Conservation (phyloP, 2,888 invertebrate genomes). For the Neoascia interrupta region DNA sequence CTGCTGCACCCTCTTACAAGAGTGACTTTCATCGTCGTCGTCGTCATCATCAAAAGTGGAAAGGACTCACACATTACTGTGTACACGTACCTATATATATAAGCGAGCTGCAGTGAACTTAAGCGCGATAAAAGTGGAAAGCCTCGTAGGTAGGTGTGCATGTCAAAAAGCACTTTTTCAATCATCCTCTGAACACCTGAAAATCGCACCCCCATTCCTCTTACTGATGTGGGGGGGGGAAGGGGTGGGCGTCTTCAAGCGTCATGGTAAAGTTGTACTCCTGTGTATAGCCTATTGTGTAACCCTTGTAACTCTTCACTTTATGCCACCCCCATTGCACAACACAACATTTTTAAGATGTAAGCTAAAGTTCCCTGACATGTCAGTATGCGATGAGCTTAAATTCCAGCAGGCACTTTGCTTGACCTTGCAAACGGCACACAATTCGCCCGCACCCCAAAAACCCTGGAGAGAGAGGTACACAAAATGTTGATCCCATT, state of each 20-base stretch:
- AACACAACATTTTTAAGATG: no score
- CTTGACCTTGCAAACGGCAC: slow-evolving; percentile 57
- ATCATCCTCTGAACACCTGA: slow-evolving; percentile 66
- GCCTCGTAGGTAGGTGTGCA: slow-evolving; percentile 56
- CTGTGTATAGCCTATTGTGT: not conserved
- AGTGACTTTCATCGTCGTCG: slow-evolving; percentile 57
- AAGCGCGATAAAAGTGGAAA: slow-evolving; percentile 50
- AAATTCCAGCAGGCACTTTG: no score
- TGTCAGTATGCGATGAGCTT: no score
- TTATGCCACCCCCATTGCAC: no score
- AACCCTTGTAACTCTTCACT: slow-evolving; percentile 51
- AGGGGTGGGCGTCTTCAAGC: slow-evolving; percentile 53
- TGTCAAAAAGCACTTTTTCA: slow-evolving; percentile 70
- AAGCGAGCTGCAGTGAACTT: slow-evolving; percentile 39
- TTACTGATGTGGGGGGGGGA: no score
- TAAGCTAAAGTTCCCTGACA: no score
- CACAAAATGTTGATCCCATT: no score
- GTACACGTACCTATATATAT: slow-evolving; percentile 24
- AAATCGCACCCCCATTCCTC: slow-evolving; percentile 36
- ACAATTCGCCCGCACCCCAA: not conserved
- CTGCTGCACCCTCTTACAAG: slow-evolving; percentile 48
- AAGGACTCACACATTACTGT: slow-evolving; percentile 64
- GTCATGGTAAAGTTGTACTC: slow-evolving; percentile 10
- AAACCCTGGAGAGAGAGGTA: no score
- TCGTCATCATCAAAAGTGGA: slow-evolving; percentile 43